Percentiles rank a stretch among this genome's conserved stretches.
These are phyloP conservation scores for Euglossa dilemma DNA, from an alignment of 1,140 invertebrate species.

Conservation along the genomic window DNA sequence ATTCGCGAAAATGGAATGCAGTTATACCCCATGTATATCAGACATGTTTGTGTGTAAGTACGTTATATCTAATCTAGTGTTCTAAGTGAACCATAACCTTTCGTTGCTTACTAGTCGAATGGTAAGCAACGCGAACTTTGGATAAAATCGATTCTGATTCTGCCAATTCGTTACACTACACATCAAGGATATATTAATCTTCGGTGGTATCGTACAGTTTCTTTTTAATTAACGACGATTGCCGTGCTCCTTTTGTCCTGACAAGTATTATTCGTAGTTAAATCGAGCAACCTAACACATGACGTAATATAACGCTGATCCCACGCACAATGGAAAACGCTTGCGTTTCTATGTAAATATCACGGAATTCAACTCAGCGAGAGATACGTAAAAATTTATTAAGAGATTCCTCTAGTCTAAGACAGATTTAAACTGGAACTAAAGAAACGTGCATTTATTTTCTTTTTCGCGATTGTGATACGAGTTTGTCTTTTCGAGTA, in stretches of 20 bases:
- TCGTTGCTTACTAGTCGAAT: conserved; percentile 60
- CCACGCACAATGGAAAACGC: conserved; percentile 19
- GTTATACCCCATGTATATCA: conserved; percentile 81
- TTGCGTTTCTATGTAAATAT: conserved; percentile 39
- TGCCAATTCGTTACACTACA: conserved; percentile 33
- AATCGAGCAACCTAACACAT: conserved; percentile 17
- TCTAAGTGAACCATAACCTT: conserved; percentile 67
- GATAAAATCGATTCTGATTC: conserved; percentile 68
- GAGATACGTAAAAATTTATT: conserved; percentile 8
- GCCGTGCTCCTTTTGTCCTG: background rate
- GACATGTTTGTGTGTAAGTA: conserved; percentile 80
- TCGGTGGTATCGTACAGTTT: conserved; percentile 39
- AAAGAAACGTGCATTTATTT: background rate
- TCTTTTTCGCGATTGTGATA: background rate
- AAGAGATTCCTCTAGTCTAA: conserved; percentile 34
- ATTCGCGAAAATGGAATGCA: conserved; percentile 74
- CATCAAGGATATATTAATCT: conserved; percentile 26
- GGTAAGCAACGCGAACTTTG: conserved; percentile 60
- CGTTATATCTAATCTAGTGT: conserved; percentile 78
- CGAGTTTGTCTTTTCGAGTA: background rate
- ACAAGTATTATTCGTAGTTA: conserved; percentile 18
- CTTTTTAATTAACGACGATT: conserved; percentile 11
- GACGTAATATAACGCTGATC: conserved; percentile 19
- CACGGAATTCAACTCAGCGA: conserved; percentile 9
- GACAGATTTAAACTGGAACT: background rate